Base-by-base conservation (phyloP, 2,113 vertebrate genomes). In the Larimichthys crocea region DNA sequence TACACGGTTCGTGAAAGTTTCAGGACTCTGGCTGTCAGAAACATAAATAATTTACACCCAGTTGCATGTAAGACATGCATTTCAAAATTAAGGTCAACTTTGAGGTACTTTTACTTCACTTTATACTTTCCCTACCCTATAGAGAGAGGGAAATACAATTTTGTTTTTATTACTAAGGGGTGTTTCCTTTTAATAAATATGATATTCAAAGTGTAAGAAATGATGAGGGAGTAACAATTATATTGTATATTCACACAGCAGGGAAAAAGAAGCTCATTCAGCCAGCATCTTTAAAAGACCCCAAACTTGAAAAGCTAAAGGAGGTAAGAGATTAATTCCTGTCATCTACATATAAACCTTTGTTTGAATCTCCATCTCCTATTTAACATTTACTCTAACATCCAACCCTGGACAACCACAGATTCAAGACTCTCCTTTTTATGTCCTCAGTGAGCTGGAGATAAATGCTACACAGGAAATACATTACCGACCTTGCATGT, bases 211-310 rank as follows among this genome's bases (percentile, higher is more conserved):
- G 4, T 56, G 5, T 1, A 29, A 26, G 11, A 78, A 68, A 60
- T 70, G 9, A 74, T 59, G 9, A 62, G 10, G 55, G 3, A 69
- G 16, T 44, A 35, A 22, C n/a, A 17, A 35, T 26, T 19, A 49
- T 16, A 35, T 69, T 79, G 24, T 77, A 0, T 56, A 4, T 64
- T 79, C 53, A 74, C 31, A 56, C 87, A 99, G 97, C 95, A 12
- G 95, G 95, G 81, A 96, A 90, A 86, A 96, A 74, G 86, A 97
- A 95, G 80, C 20, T 96, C 61, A 94, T 99, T 80, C 96, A 96
- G 10, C 95, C 96, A 0, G 70, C 74, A 0, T 95, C 96, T 82
- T 88, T 92, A 56, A 94, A 91, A 65, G 95, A 96, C 50, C 90
- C 96, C 52, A 96, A 94, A 83, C 20, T 99, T 48, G 89, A 93